A percentile compares a stretch with the other conserved stretches of the same genome.
Conservation (phyloP, 2,888 invertebrate species). For the Cyaniris semiargus region DNA sequence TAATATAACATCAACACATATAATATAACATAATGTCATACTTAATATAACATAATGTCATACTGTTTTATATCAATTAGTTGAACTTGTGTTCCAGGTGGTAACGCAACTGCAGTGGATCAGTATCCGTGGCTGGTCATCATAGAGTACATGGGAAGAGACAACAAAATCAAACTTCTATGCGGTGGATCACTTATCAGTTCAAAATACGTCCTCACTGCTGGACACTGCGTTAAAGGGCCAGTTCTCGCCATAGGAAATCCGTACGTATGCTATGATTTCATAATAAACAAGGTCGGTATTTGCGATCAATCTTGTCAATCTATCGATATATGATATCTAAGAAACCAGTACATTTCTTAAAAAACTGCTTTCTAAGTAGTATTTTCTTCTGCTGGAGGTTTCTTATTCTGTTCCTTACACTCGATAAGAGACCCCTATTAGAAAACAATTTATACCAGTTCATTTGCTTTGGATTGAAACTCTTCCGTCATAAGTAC, state of each 20-base stretch:
- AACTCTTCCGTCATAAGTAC: too few species aligned
- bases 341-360: too few species aligned
- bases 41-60: too few species aligned
- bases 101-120: slow-evolving; percentile 62
- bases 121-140: slow-evolving; percentile 80
- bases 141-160: slow-evolving; percentile 60
- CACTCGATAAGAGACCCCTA: too few species aligned
- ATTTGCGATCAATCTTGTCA: neutral
- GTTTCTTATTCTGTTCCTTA: too few species aligned
- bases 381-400: too few species aligned
- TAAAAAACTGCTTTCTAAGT: too few species aligned
- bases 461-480: too few species aligned
- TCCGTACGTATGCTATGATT: slow-evolving; percentile 59
- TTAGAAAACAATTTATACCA: too few species aligned
- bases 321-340: neutral
- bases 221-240: slow-evolving; percentile 77
- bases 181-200: slow-evolving; percentile 79
- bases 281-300: neutral
- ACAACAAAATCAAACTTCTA: slow-evolving; percentile 51
- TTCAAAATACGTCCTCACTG: slow-evolving; percentile 75
- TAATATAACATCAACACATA: too few species aligned
- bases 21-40: too few species aligned
- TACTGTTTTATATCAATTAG: too few species aligned
- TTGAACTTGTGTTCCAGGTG: slow-evolving; percentile 47
- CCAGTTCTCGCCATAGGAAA: slow-evolving; percentile 53